Base-by-base conservation (phyloP, 2,888 invertebrate genomes). In the Myathropa florea region DNA sequence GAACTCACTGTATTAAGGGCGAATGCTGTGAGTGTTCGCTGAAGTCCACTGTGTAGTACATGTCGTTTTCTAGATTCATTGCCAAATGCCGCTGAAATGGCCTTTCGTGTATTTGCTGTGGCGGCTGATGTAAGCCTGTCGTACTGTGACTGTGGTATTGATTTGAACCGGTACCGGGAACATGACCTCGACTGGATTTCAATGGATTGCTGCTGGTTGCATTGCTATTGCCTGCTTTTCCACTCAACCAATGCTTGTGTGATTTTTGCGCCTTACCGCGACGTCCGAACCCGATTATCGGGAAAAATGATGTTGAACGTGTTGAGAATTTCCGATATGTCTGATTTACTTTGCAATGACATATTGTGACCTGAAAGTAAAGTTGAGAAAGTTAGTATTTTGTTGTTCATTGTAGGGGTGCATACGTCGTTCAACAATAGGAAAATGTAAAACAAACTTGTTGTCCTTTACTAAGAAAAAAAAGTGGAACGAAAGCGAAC, bases 281-380 rank as follows among this genome's bases (percentile, higher is more conserved):
- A 39, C 92, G 91, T 79, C 91, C 91, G 88, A 93, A 92, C 10
- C 92, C 93, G 88, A 93, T 91, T 85, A 93, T 93, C 75, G 93
- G 92, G 90, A 93, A 93, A 88, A 93, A 91, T 80, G 94, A 94
- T 88, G 94, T 92, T 26, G 94, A 92, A 36, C 94, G 93, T 7
- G 95, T 94, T 77, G 95, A 93, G 89, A 95, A 93, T 39, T 95
- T 94, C 64, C 95, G 95, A 92, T 96, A 96, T 0, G 96, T 96
- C 93, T 96, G 95, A 93, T 96, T 95, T 88, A 96, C 95, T 89
- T 96, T 95, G 92, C 96, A 96, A 92, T 96, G 96, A 91, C 96
- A 96, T 55, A 95, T 95, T 67, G 96, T 95, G 89, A 96, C 95
- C 96, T 96, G 93, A 46, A 92, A 92, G 12, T 28, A 65, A 61